Conservation (phyloP, 2,797 vertebrate genomes). For the Masticophis lateralis region DNA sequence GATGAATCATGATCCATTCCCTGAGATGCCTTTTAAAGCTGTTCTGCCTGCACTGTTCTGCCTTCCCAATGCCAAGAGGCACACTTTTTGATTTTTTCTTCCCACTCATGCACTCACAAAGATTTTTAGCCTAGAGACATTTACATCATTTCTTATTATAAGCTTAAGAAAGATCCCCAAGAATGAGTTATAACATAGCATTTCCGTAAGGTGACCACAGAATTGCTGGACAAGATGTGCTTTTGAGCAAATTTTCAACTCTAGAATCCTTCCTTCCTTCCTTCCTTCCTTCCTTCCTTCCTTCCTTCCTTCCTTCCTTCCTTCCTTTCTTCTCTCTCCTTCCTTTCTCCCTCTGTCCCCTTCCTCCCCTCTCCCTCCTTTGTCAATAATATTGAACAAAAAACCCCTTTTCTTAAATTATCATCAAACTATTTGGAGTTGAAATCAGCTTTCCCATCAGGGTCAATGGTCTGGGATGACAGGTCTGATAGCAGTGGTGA, state of each 20-base stretch:
- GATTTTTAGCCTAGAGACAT: no score
- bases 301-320: background rate
- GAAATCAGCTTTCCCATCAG: background rate
- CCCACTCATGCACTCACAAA: no score
- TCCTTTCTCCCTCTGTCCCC: rapidly evolving
- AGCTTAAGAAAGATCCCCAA: no score
- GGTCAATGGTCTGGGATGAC: background rate
- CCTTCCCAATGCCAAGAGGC: background rate
- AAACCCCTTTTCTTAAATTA: background rate
- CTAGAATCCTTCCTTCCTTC: background rate
- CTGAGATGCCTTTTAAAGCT: background rate
- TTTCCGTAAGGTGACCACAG: background rate
- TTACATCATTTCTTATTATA: background rate
- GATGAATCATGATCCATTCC: background rate
- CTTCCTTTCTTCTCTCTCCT: no score
- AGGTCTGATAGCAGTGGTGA: no score
- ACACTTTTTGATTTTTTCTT: background rate
- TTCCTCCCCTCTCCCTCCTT: background rate
- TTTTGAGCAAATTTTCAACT: background rate
- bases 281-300: background rate
- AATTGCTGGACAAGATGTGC: background rate
- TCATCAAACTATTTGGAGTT: background rate
- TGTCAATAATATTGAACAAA: background rate
- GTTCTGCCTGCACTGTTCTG: background rate
- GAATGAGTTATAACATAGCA: background rate